A percentile compares a stretch with the other conserved stretches of the same genome.
Evolutionary conservation across 2,797 vertebrate genomes (phyloP).

Genomic region (Spinus pinus): DNA sequence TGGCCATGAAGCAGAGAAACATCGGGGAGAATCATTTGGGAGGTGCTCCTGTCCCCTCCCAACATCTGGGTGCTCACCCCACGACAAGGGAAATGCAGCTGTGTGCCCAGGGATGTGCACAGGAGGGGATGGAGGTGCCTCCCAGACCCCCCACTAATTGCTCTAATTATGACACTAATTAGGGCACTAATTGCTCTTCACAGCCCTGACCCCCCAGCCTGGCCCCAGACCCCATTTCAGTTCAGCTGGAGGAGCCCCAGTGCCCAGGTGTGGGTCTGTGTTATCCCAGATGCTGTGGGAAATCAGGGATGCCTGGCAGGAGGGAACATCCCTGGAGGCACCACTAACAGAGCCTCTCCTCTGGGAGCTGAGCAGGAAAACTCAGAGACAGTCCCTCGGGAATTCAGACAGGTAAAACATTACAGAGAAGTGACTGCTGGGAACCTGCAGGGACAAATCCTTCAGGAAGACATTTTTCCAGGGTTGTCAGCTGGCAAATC

Average conservation of each 20-base stretch:
- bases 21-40: not conserved
- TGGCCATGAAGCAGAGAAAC: not conserved
- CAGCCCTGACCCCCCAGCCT: not conserved
- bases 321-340: not conserved
- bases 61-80: no score
- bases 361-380: not conserved
- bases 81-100: not conserved
- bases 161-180: not conserved
- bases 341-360: not conserved
- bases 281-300: not conserved
- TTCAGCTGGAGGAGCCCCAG: not conserved
- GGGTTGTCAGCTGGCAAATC: not conserved
- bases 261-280: rapidly evolving
- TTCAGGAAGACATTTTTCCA: not conserved
- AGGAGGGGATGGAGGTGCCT: not conserved
- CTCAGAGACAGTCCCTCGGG: rapidly evolving
- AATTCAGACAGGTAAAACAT: not conserved
- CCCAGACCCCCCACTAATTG: not conserved
- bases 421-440: not conserved
- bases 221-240: not conserved
- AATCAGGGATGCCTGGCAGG: not conserved
- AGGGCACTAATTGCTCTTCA: not conserved
- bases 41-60: not conserved
- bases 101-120: not conserved
- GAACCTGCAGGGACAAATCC: not conserved